Percentiles rank a stretch among this genome's conserved stretches.
phyloP scores from a whole-genome alignment of 2,113 vertebrate species.

The Peromyscus californicus region DNA sequence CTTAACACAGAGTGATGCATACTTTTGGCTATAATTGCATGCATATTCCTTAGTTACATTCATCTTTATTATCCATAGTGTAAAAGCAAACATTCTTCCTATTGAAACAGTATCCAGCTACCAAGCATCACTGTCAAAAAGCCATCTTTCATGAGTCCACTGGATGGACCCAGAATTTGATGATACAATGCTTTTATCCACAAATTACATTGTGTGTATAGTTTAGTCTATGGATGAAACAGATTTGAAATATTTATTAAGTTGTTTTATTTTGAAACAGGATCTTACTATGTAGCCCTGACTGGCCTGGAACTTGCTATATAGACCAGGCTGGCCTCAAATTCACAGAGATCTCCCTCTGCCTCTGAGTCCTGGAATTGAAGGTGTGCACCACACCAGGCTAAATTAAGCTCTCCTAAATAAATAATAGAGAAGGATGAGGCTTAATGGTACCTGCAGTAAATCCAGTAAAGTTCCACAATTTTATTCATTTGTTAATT shows the following conservation, averaged over 20 bases:
- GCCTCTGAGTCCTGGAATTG: not conserved
- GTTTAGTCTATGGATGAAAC: not conserved
- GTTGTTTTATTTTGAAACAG: not conserved
- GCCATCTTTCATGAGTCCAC: slow-evolving; percentile 2
- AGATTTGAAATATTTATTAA: slow-evolving; percentile 20
- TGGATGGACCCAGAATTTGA: slow-evolving; percentile 20
- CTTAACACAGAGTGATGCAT: not conserved
- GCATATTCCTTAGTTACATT: slow-evolving; percentile 7
- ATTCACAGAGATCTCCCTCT: not conserved
- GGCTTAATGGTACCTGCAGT: not conserved
- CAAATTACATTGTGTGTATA: slow-evolving; percentile 22
- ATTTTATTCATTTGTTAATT: slow-evolving; percentile 20
- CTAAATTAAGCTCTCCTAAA: not conserved
- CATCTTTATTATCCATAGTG: not conserved
- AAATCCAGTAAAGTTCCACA: slow-evolving; percentile 44
- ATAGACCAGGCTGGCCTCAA: not conserved
- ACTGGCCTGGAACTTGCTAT: not conserved
- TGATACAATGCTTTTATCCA: not conserved
- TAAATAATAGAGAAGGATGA: not conserved
- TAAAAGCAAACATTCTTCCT: slow-evolving; percentile 16
- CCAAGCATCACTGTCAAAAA: not conserved
- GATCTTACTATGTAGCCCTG: not conserved
- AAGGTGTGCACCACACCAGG: not conserved
- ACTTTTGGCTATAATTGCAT: not conserved
- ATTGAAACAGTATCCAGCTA: not conserved